Conservation (phyloP, 1,140 invertebrate genomes). For the Sycophila sp. region DNA sequence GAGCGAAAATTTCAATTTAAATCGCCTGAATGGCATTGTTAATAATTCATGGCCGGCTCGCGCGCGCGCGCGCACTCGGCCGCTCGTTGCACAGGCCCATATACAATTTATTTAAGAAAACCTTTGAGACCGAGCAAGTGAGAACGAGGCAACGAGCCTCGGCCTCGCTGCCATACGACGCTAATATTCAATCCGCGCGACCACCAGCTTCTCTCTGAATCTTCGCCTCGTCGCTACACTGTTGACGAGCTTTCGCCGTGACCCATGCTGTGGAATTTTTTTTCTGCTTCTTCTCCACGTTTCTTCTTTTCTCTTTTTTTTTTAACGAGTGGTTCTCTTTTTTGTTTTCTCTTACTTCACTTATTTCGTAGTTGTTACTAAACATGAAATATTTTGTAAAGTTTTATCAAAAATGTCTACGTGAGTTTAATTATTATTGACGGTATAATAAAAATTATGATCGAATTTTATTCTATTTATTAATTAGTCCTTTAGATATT, state of each 20-base stretch:
- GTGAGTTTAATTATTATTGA: no score
- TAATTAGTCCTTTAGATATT: background rate
- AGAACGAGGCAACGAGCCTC: background rate
- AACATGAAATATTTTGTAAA: no score
- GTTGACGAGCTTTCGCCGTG: slow-evolving; percentile 15
- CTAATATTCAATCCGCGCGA: slow-evolving; percentile 27
- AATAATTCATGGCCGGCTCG: slow-evolving; percentile 34
- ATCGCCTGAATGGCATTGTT: slow-evolving; percentile 36
- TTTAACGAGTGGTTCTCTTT: no score
- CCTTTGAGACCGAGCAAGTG: slow-evolving; percentile 15
- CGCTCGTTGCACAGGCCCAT: no score
- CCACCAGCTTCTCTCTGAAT: background rate
- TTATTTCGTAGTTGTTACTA: no score
- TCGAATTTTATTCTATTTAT: no score
- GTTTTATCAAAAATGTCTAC: no score
- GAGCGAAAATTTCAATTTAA: slow-evolving; percentile 40
- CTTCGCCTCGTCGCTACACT: background rate
- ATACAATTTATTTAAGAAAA: slow-evolving; percentile 39
- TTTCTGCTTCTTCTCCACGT: background rate
- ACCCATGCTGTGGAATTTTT: background rate
- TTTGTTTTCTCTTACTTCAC: background rate
- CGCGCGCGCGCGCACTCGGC: slow-evolving; percentile 9
- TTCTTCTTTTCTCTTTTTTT: background rate
- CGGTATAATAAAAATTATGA: no score
- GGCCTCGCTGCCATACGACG: no score